Conservation (phyloP, 2,888 invertebrate species). For the Cheilosia grossa region DNA sequence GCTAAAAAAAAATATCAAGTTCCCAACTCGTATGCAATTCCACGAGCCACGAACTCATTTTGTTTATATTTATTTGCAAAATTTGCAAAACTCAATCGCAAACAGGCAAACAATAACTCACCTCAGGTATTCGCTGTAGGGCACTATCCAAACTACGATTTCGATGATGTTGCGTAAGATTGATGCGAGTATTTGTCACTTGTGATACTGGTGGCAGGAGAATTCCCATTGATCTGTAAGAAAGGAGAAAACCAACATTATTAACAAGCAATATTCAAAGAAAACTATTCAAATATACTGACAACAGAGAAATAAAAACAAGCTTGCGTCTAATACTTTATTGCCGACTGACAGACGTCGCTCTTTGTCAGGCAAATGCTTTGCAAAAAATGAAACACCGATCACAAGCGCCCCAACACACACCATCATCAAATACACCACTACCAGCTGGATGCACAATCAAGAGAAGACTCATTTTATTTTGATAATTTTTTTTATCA, state of each 20-base stretch:
- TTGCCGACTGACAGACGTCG: slow-evolving; percentile 6
- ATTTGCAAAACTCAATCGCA: background rate
- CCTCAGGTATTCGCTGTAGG: slow-evolving; percentile 94
- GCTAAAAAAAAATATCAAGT: background rate
- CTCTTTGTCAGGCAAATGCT: slow-evolving; percentile 14
- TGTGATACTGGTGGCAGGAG: slow-evolving; percentile 83
- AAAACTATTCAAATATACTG: slow-evolving; percentile 25
- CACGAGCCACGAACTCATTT: slow-evolving; percentile 1
- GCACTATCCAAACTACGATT: slow-evolving; percentile 96
- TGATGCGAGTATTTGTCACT: slow-evolving; percentile 83
- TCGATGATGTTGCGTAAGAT: slow-evolving; percentile 89
- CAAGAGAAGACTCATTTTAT: slow-evolving; percentile 13
- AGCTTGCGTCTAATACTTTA: background rate
- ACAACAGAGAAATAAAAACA: slow-evolving; percentile 24
- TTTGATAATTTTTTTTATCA: slow-evolving; percentile 42
- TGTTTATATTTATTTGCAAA: background rate
- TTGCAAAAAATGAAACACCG: slow-evolving; percentile 18
- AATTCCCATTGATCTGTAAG: slow-evolving; percentile 83
- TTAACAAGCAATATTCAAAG: background rate
- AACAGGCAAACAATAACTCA: slow-evolving; percentile 76
- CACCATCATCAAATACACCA: background rate
- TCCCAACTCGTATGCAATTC: background rate
- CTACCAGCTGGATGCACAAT: background rate
- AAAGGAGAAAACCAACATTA: slow-evolving; percentile 31
- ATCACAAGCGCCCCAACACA: slow-evolving; percentile 13